These are phyloP conservation scores for Ataeniobius toweri DNA, from an alignment of 2,797 vertebrate species.

Conservation along the genomic window DNA sequence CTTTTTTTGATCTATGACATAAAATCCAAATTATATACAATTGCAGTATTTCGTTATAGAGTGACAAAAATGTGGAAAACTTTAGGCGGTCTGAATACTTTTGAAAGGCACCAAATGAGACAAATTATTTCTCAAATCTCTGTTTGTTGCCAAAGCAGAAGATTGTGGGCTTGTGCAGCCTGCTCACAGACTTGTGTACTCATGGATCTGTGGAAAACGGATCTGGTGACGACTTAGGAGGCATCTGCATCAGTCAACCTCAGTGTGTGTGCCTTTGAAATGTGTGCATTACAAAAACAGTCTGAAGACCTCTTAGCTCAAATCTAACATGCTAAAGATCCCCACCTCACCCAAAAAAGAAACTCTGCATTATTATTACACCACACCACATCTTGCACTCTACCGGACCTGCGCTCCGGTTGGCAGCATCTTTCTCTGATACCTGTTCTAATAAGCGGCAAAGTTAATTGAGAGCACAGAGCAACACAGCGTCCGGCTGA, in stretches of 20 bases:
- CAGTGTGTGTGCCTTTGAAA: slow-evolving; percentile 45
- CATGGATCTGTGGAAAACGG: slow-evolving; percentile 41
- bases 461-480: slow-evolving; percentile 75
- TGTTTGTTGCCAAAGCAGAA: slow-evolving; percentile 32
- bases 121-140: neutral
- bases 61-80: neutral
- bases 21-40: neutral
- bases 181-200: slow-evolving; percentile 33
- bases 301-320: slow-evolving; percentile 79
- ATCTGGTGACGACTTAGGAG: slow-evolving; percentile 48
- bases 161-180: slow-evolving; percentile 25
- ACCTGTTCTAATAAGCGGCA: slow-evolving; percentile 75
- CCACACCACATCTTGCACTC: slow-evolving; percentile 36
- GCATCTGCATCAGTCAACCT: slow-evolving; percentile 40
- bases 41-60: neutral
- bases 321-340: slow-evolving; percentile 61
- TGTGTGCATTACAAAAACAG: slow-evolving; percentile 87
- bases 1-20: neutral
- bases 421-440: slow-evolving; percentile 60
- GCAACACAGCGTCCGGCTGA: slow-evolving; percentile 66
- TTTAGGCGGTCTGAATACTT: neutral
- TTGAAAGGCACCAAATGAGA: neutral
- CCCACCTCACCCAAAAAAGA: neutral
- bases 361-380: slow-evolving; percentile 54
- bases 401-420: slow-evolving; percentile 58